Conservation (phyloP, 2,797 vertebrate species). For the Pangasius mekongensis region DNA sequence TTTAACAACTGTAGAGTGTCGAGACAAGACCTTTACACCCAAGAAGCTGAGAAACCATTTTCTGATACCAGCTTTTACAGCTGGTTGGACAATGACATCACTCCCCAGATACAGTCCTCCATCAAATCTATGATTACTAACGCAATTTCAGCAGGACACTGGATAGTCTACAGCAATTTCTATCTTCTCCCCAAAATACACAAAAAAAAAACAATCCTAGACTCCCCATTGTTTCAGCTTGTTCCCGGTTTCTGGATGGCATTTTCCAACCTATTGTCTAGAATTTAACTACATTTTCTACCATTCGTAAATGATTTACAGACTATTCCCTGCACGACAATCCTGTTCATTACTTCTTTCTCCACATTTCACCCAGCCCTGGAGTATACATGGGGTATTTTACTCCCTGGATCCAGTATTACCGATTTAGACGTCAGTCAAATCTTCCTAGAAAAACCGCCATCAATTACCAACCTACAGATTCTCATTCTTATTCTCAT, state of each 20-base stretch:
- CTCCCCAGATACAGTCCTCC: background rate
- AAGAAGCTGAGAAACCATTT: background rate
- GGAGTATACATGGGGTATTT: background rate
- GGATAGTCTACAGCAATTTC: background rate
- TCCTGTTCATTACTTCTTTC: background rate
- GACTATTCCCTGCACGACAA: background rate
- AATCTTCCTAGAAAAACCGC: background rate
- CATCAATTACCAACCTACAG: background rate
- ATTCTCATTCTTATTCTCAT: background rate
- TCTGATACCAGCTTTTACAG: background rate
- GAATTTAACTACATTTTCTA: background rate
- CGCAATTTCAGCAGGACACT: background rate
- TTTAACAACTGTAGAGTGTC: background rate
- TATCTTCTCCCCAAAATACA: background rate
- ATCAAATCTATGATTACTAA: background rate
- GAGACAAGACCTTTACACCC: background rate
- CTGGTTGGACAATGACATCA: background rate
- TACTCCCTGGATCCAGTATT: background rate
- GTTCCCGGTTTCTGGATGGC: background rate
- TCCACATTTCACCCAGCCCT: background rate
- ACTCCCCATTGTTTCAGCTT: background rate
- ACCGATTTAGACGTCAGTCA: background rate
- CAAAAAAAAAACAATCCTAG: background rate
- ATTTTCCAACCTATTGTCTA: background rate
- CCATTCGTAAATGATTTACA: background rate